Evolutionary conservation across 2,113 vertebrate genomes (phyloP).

Genomic region (Otis tarda): DNA sequence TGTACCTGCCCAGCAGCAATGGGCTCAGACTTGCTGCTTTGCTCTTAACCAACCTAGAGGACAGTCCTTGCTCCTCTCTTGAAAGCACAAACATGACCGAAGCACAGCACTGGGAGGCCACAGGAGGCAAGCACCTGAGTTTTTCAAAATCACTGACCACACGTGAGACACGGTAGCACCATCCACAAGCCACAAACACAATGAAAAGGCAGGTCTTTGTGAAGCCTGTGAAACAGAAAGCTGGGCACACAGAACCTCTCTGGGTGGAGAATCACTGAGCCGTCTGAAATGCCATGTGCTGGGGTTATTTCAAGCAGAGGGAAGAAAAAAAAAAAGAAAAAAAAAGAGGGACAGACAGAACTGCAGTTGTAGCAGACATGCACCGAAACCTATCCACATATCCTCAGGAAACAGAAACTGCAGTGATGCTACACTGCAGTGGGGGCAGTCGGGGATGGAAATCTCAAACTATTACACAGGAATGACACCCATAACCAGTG

Average conservation of each 20-base stretch:
- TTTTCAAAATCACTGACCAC: background rate
- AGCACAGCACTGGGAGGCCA: background rate
- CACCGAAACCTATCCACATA: background rate
- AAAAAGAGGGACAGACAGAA: background rate
- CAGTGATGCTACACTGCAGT: background rate
- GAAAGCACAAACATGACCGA: background rate
- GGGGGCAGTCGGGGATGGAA: accelerated
- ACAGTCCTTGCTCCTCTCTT: background rate
- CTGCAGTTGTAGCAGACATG: background rate
- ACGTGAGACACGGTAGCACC: background rate
- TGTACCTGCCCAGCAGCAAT: background rate
- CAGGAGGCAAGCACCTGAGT: background rate
- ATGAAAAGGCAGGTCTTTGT: background rate
- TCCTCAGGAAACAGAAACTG: background rate
- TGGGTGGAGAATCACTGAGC: background rate
- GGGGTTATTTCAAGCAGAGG: background rate
- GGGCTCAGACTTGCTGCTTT: background rate
- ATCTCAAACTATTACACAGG: background rate
- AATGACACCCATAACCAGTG: background rate
- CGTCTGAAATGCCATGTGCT: background rate
- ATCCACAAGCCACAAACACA: background rate
- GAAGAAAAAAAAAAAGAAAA: no score
- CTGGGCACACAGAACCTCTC: background rate
- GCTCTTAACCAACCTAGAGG: background rate
- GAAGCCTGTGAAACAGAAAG: background rate